Conservation (phyloP, 2,113 vertebrate species). For the Brachyhypopomus occidentalis region DNA sequence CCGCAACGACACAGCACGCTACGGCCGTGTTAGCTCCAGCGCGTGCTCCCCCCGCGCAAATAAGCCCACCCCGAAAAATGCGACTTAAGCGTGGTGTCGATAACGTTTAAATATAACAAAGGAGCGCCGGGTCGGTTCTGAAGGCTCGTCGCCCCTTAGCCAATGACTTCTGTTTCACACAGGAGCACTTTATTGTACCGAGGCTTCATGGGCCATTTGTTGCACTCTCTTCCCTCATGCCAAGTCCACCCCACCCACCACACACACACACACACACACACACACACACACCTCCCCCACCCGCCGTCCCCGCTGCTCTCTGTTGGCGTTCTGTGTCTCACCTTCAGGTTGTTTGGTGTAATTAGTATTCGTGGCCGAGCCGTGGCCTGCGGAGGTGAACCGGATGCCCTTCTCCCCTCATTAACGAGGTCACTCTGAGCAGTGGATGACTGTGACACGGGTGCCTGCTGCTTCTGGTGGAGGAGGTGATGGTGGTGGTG, state of each 20-base stretch:
- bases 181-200: slow-evolving; percentile 45
- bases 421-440: slow-evolving; percentile 61
- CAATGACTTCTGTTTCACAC: slow-evolving; percentile 46
- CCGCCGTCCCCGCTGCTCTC: slow-evolving; percentile 14
- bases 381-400: slow-evolving; percentile 55
- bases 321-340: slow-evolving; percentile 42
- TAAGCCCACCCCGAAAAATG: slow-evolving; percentile 44
- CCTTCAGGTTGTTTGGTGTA: slow-evolving; percentile 55
- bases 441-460: slow-evolving; percentile 56
- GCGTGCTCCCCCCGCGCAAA: slow-evolving; percentile 37
- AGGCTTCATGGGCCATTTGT: slow-evolving; percentile 50
- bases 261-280: too few relatives aligned
- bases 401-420: slow-evolving; percentile 58
- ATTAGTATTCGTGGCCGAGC: slow-evolving; percentile 60
- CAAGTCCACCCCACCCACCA: too few relatives aligned
- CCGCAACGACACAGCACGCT: slow-evolving; percentile 19
- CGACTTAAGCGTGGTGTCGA: slow-evolving; percentile 55
- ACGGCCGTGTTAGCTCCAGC: slow-evolving; percentile 31
- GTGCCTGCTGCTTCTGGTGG: slow-evolving; percentile 39
- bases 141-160: slow-evolving; percentile 38
- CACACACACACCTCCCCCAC: background rate
- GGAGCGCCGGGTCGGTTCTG: slow-evolving; percentile 20
- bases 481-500: background rate
- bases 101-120: slow-evolving; percentile 57
- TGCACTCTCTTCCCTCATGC: slow-evolving; percentile 6